Percentiles rank a stretch among this genome's conserved stretches.
Evolutionary conservation across 2,888 invertebrate genomes (phyloP).

Genomic region (Sicus ferrugineus): DNA sequence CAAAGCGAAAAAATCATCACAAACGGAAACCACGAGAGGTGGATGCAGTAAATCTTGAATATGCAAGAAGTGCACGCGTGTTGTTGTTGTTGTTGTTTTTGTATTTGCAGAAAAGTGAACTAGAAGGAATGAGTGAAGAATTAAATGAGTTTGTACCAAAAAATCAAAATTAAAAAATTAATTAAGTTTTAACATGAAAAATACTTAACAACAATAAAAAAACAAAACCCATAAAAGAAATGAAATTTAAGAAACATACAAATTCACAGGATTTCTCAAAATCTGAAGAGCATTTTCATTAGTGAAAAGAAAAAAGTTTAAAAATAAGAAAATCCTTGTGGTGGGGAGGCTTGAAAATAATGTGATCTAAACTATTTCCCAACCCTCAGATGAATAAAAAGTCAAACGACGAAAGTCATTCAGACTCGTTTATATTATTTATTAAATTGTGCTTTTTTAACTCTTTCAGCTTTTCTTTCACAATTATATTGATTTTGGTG

Average conservation of each 20-base stretch:
- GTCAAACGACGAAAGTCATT: no score
- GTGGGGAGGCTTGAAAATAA: background rate
- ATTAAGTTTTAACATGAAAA: background rate
- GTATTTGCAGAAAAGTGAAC: background rate
- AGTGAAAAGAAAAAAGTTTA: no score
- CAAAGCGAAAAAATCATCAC: background rate
- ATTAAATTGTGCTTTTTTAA: no score
- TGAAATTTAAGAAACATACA: background rate
- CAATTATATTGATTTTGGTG: no score
- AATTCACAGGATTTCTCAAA: no score
- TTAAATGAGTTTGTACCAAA: background rate
- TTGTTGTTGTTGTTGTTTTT: constrained; percentile 1
- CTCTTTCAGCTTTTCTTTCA: no score
- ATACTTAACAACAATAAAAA: background rate
- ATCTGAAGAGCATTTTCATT: no score
- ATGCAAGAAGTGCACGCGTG: constrained; percentile 20
- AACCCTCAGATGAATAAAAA: no score
- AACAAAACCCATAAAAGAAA: background rate
- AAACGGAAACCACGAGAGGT: background rate
- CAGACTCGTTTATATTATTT: no score
- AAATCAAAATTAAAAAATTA: background rate
- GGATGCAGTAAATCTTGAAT: constrained; percentile 19
- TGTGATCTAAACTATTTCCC: no score
- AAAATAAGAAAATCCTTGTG: background rate
- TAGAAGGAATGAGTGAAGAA: background rate